These are phyloP conservation scores for Megastigmus dorsalis DNA, from an alignment of 2,888 invertebrate species.

Conservation along the genomic window DNA sequence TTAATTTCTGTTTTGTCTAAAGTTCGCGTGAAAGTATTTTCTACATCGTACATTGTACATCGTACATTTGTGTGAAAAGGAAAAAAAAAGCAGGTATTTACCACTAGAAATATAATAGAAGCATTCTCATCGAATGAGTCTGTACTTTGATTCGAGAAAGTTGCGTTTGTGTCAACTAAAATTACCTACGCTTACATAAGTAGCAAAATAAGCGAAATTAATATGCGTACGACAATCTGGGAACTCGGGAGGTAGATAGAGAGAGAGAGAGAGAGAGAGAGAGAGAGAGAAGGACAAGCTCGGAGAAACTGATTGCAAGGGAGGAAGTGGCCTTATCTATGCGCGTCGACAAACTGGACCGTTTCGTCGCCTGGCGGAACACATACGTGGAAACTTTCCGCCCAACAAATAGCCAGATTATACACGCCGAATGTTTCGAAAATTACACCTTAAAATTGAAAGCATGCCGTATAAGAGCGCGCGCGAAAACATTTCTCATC, in stretches of 20 bases:
- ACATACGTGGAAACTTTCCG: conserved; percentile 27
- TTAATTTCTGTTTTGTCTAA: too few relatives aligned
- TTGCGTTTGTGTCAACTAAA: conserved; percentile 13
- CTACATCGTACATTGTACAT: too few relatives aligned
- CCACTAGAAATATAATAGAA: neutral
- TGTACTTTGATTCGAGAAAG: conserved; percentile 16
- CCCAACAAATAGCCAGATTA: conserved; percentile 47
- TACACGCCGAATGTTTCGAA: conserved; percentile 4
- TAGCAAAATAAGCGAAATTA: conserved; percentile 53
- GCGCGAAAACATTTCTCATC: conserved; percentile 1
- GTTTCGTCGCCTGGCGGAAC: conserved; percentile 44
- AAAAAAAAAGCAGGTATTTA: neutral
- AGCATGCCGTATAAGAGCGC: too few relatives aligned
- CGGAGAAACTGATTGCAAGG: conserved; percentile 43
- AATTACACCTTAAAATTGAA: conserved; percentile 23
- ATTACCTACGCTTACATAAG: conserved; percentile 16
- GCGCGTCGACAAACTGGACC: conserved; percentile 54
- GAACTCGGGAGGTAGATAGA: conserved; percentile 22
- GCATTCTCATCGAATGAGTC: neutral
- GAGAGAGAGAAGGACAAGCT: neutral
- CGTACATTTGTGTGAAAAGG: too few relatives aligned
- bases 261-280: conserved; percentile 2
- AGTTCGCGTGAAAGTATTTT: too few relatives aligned
- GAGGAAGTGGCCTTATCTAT: conserved; percentile 53
- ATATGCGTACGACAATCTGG: conserved; percentile 59